Conservation (phyloP, 2,113 vertebrate species). For the Phalacrocorax carbo region DNA sequence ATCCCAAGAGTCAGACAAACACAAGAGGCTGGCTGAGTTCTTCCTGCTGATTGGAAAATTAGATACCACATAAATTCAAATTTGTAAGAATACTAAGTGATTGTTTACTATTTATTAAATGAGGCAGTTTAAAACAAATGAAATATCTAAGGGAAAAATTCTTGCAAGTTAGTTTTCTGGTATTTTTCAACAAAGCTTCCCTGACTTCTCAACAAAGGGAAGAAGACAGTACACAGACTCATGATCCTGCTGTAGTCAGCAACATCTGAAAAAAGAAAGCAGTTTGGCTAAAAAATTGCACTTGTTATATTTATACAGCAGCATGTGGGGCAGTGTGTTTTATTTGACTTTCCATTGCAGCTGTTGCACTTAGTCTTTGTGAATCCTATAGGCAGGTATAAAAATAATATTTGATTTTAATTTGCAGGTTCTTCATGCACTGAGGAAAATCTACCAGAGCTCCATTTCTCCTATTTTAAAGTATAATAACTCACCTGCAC, state of each 20-base stretch:
- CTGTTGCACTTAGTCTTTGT: not conserved
- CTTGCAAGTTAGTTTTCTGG: not conserved
- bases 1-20: not conserved
- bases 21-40: not conserved
- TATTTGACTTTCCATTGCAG: conserved; percentile 13
- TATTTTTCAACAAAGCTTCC: not conserved
- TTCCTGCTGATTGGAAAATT: not conserved
- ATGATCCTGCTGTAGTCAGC: not conserved
- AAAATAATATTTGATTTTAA: conserved; percentile 32
- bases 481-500: not conserved
- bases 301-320: conserved; percentile 12
- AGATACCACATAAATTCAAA: not conserved
- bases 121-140: not conserved
- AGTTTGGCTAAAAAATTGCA: not conserved
- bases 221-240: not conserved
- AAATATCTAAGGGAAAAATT: not conserved
- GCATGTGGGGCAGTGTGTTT: not conserved
- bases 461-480: not conserved
- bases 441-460: not conserved
- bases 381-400: not conserved
- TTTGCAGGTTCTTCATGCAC: not conserved
- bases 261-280: conserved; percentile 25
- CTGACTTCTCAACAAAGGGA: not conserved
- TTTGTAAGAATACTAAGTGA: not conserved
- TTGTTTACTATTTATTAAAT: not conserved